phyloP scores from a whole-genome alignment of 2,797 vertebrate genomes.

The Heterohyrax brucei region DNA sequence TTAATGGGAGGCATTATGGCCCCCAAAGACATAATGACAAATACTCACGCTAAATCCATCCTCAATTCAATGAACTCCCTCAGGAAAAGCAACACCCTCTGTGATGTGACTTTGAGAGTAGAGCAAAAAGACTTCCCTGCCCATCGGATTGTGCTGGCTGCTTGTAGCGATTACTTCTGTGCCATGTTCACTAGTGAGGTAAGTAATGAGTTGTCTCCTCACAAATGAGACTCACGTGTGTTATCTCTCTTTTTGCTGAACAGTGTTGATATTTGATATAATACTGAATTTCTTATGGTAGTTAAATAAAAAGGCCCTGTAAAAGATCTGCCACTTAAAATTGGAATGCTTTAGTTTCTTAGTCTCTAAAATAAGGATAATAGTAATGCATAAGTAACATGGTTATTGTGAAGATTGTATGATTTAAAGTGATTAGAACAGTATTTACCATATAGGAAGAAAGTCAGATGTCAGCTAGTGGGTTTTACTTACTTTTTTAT shows the following conservation, averaged over 20 bases:
- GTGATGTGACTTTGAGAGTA: conserved; percentile 98
- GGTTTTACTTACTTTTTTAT: background rate
- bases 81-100: conserved; percentile 98
- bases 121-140: conserved; percentile 98
- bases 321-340: background rate
- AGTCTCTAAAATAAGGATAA: background rate
- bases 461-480: background rate
- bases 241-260: background rate
- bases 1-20: conserved; percentile 93
- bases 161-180: conserved; percentile 99
- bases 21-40: conserved; percentile 99
- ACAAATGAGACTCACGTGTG: background rate
- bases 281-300: background rate
- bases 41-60: conserved; percentile 99
- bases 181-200: conserved; percentile 99
- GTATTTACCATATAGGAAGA: background rate
- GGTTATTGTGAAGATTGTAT: background rate
- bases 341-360: background rate
- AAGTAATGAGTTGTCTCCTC: conserved; percentile 72
- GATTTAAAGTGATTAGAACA: background rate
- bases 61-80: conserved; percentile 99
- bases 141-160: conserved; percentile 98
- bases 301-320: background rate
- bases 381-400: background rate
- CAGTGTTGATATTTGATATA: background rate